Evolutionary conservation across 2,113 vertebrate genomes (phyloP), one percentile per base, ranked within the genome.

Genomic region (Tonatia bakeri): DNA sequence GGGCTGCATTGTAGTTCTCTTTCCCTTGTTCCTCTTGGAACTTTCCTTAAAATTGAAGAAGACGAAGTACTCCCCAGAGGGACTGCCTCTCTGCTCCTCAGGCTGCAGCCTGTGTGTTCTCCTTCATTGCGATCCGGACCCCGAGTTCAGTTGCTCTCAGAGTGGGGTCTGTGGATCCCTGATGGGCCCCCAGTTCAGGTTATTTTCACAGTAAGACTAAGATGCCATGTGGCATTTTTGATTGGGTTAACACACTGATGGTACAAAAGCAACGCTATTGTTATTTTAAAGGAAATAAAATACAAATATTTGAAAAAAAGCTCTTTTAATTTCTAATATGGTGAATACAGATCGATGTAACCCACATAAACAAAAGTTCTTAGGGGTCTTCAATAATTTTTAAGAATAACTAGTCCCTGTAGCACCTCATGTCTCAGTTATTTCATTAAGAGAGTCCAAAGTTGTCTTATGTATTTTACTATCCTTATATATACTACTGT

Each of bases 201-300:
- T 69, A 22, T 93, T 94, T 91, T 77, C 75, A 43, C 87, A 43
- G 59, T 47, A 65, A 72, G 75, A 36, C 31, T 67, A 64, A 70
- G 52, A 69, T 84, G 20, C 59, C n/a, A 65, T 36, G 52, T 91
- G 72, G 7, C 33, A 7, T 81, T 90, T 92, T 80, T 79, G 54
- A n/a, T 43, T 88, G 28, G 56, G 38, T 36, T 65, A 81, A 77
- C 54, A 45, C 22, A 92, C 33, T 54, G 26, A 8, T 36, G 31
- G 40, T 56, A 14, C 43, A 94, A 86, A 65, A 81, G 24, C 72
- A 85, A 22, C 47, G 20, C 73, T 33, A 72, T 4, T 77, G 36
- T 76, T 92, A 61, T 61, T 91, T 94, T n/a, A 73, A 91, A 77
- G 79, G 36, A 83, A 87, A 90, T 80, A 52, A 50, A 80, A 79